Evolutionary conservation across 1,140 invertebrate genomes (phyloP).

Genomic region (Calephelis nemesis): DNA sequence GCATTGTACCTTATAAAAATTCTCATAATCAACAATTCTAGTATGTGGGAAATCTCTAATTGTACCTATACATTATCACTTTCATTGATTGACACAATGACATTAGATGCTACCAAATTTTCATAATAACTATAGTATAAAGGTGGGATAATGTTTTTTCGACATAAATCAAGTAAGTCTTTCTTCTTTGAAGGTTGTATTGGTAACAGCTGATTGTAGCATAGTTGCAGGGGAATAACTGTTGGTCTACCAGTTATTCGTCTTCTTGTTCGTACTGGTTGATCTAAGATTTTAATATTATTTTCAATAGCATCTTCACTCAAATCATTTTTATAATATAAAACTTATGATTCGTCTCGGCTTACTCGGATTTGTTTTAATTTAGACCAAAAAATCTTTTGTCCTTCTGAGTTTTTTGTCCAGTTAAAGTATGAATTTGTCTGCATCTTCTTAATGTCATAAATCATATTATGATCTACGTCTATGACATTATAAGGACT

Average conservation of each 20-base stretch:
- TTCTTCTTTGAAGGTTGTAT: slow-evolving; percentile 31
- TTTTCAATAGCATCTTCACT: slow-evolving; percentile 24
- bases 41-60: neutral
- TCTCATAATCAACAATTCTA: slow-evolving; percentile 15
- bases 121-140: slow-evolving; percentile 26
- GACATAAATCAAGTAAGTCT: slow-evolving; percentile 30
- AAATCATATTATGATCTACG: slow-evolving; percentile 24
- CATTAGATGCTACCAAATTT: slow-evolving; percentile 26
- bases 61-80: slow-evolving; percentile 15
- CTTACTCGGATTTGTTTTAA: neutral
- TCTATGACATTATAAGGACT: slow-evolving; percentile 27
- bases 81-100: slow-evolving; percentile 22
- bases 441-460: slow-evolving; percentile 14
- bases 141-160: slow-evolving; percentile 29
- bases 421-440: neutral
- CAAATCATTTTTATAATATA: slow-evolving; percentile 18
- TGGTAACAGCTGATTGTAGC: slow-evolving; percentile 27
- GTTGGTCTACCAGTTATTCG: slow-evolving; percentile 16
- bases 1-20: neutral
- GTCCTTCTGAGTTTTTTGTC: neutral
- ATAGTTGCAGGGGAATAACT: slow-evolving; percentile 26
- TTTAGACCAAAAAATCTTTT: neutral
- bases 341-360: neutral
- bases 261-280: slow-evolving; percentile 24
- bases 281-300: slow-evolving; percentile 27